These are phyloP conservation scores for Candidula unifasciata DNA, from an alignment of 2,888 invertebrate species.

Conservation along the genomic window DNA sequence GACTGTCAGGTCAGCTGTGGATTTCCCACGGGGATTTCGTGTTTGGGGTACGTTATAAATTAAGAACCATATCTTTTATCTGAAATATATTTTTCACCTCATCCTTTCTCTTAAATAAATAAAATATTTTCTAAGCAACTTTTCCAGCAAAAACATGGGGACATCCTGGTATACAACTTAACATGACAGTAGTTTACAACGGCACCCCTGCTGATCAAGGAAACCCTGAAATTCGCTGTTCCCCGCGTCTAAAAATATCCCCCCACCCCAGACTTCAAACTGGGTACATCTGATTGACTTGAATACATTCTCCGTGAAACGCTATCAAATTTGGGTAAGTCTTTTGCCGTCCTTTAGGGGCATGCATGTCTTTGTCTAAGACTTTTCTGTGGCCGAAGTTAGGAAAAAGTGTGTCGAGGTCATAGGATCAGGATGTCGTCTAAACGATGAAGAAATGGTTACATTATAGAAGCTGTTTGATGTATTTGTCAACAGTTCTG, in stretches of 20 bases:
- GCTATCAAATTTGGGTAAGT: background rate
- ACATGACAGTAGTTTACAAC: conserved; percentile 20
- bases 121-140: background rate
- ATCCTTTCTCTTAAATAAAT: background rate
- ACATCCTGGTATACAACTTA: background rate
- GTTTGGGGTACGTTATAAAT: too few relatives aligned
- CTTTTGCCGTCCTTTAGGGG: background rate
- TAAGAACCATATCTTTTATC: too few relatives aligned
- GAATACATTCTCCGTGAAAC: conserved; percentile 2
- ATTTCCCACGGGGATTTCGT: too few relatives aligned
- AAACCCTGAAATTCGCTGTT: background rate
- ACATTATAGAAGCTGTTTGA: too few relatives aligned
- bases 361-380: conserved; percentile 6
- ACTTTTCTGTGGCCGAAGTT: background rate
- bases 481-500: too few relatives aligned
- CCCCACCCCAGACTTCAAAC: background rate
- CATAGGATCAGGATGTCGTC: background rate
- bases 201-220: background rate
- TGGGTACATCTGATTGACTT: background rate
- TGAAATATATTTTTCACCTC: background rate
- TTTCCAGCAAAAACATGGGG: background rate
- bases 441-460: too few relatives aligned
- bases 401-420: background rate
- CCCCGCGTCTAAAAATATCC: background rate
- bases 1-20: too few relatives aligned